Conservation (phyloP, 2,113 vertebrate species). For the Psilopsiagon aymara region DNA sequence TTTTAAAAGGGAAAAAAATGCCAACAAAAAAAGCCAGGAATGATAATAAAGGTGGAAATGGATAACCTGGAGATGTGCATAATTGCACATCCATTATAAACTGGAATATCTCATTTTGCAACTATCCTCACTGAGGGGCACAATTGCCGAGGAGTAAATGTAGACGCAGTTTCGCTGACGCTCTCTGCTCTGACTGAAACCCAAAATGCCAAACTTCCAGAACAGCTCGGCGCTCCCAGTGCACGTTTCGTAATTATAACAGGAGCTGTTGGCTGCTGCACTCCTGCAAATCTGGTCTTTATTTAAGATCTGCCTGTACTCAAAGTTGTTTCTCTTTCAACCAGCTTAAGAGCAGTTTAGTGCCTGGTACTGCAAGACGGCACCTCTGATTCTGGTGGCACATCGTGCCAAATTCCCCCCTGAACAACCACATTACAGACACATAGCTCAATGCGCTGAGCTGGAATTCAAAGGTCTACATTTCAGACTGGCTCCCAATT, state of each 20-base stretch:
- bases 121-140: not conserved
- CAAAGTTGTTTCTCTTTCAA: not conserved
- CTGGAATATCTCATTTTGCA: not conserved
- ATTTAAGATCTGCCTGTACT: slow-evolving; percentile 28
- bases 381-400: not conserved
- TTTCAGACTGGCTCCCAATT: not conserved
- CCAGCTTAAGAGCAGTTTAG: not conserved
- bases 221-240: not conserved
- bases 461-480: not conserved
- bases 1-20: not conserved
- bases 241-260: not conserved
- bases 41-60: not conserved
- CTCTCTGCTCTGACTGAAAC: not conserved
- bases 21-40: not conserved
- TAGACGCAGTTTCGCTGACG: not conserved
- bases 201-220: slow-evolving; percentile 1
- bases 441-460: rapidly evolving
- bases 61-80: not conserved
- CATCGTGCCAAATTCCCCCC: rapidly evolving
- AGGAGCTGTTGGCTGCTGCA: slow-evolving; percentile 37
- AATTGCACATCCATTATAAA: not conserved
- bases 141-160: not conserved
- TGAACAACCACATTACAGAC: rapidly evolving
- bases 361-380: not conserved
- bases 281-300: slow-evolving; percentile 35